phyloP scores from a whole-genome alignment of 2,113 vertebrate species.

The Rallus limicola region DNA sequence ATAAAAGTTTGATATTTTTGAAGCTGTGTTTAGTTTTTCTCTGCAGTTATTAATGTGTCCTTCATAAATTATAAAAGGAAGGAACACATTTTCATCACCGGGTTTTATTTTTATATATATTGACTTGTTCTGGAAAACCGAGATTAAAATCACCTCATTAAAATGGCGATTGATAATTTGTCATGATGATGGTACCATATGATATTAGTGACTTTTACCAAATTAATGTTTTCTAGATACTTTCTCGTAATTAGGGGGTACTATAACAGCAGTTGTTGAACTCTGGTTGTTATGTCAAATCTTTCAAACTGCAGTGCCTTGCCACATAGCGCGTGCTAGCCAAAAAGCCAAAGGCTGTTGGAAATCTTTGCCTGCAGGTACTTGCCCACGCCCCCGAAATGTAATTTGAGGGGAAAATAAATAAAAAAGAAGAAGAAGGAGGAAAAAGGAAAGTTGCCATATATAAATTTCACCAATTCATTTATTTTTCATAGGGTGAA shows the following conservation, averaged over 20 bases:
- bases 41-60: background rate
- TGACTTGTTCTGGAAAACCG: background rate
- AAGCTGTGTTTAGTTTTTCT: background rate
- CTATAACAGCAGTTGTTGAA: background rate
- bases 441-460: background rate
- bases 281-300: background rate
- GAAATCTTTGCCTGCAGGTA: conserved; percentile 11
- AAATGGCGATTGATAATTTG: conserved; percentile 45
- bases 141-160: conserved; percentile 33
- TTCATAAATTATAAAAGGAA: background rate
- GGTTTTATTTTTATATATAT: background rate
- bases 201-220: conserved; percentile 37
- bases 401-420: background rate
- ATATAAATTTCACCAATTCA: conserved; percentile 9
- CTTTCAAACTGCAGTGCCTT: background rate
- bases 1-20: background rate
- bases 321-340: background rate
- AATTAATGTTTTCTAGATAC: conserved; percentile 38
- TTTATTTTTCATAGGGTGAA: conserved; percentile 17
- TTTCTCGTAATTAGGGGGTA: background rate
- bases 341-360: conserved; percentile 1
- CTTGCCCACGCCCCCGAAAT: background rate
- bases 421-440: background rate
- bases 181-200: background rate
- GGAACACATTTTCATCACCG: background rate